Evolutionary conservation across 2,888 invertebrate species (phyloP), one percentile per base, ranked within the genome.

Genomic region (Leptopterna dolabrata): DNA sequence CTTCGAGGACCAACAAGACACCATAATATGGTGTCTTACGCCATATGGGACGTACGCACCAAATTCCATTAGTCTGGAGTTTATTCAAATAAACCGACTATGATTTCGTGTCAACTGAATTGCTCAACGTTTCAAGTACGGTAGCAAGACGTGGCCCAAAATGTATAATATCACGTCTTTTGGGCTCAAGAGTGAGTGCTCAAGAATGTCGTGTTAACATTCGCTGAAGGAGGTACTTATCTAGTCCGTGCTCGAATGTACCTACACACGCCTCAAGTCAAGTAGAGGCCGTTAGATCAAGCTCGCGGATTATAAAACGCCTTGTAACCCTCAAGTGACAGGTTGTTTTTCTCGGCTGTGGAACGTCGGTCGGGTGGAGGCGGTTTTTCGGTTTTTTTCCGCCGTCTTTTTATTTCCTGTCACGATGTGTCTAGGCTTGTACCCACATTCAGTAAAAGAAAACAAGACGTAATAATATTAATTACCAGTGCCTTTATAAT

Each of bases 211-310:
- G 63, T 63, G 63, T 24, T 27, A n/a, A 19, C 63, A 27, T 19
- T 63, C 27, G 63, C 7, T 63, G 11, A 19, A 55, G 63, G 63
- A 11, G 63, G 63, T 63, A 24, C 63, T 63, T 24, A 19, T 63
- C 63, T 63, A 63, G 24, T 63, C 24, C 63, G 24, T 24, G 63
- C 63, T 63, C 63, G 24, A 63, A 63, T 63, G 63, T 63, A 63
- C 63, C 63, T 63, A 63, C 63, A 63, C 63, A 63, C 63, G 63
- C 24, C 63, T 63, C 24, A 63, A 63, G 63, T 63, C 63, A 63
- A 24, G 63, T 24, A 63, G 63, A 19, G 63, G 63, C 63, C 63
- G 63, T 63, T 63, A 63, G 63, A 63, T 63, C 63, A 63, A 63
- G 24, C 63, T 24, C 24, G 63, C 63, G 63, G 47, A 63, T 63